Evolutionary conservation across 2,797 vertebrate species (phyloP).

Genomic region (Periparus ater): DNA sequence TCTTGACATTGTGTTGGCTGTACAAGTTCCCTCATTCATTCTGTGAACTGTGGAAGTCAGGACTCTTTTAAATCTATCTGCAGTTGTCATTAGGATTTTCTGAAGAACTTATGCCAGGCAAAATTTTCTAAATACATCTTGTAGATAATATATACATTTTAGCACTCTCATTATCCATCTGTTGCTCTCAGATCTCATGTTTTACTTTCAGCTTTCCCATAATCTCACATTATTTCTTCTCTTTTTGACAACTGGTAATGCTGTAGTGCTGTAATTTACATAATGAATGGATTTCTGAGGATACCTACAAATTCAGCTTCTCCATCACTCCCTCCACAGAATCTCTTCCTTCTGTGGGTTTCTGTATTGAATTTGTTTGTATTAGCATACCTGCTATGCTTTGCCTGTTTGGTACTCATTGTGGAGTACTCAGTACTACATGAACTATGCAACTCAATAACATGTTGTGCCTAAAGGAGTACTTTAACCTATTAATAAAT

Average conservation of each 20-base stretch:
- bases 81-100: constrained; percentile 24
- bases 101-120: not conserved
- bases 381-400: not conserved
- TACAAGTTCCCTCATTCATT: constrained; percentile 1
- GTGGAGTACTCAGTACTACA: not conserved
- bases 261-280: not conserved
- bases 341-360: not conserved
- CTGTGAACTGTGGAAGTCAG: not conserved
- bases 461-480: not conserved
- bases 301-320: not conserved
- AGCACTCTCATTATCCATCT: not conserved
- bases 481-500: not conserved
- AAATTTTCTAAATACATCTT: not conserved
- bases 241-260: not conserved
- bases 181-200: constrained; percentile 6
- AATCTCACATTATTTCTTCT: constrained; percentile 20
- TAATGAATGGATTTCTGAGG: not conserved
- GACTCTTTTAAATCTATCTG: not conserved
- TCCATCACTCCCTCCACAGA: not conserved
- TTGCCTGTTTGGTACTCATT: not conserved
- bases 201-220: not conserved
- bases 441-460: not conserved
- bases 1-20: constrained; percentile 15
- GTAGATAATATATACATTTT: not conserved
- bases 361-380: not conserved